A percentile compares a stretch with the other conserved stretches of the same genome.
These are phyloP conservation scores for Odontophorus gujanensis DNA, from an alignment of 2,113 vertebrate genomes.

Conservation along the genomic window DNA sequence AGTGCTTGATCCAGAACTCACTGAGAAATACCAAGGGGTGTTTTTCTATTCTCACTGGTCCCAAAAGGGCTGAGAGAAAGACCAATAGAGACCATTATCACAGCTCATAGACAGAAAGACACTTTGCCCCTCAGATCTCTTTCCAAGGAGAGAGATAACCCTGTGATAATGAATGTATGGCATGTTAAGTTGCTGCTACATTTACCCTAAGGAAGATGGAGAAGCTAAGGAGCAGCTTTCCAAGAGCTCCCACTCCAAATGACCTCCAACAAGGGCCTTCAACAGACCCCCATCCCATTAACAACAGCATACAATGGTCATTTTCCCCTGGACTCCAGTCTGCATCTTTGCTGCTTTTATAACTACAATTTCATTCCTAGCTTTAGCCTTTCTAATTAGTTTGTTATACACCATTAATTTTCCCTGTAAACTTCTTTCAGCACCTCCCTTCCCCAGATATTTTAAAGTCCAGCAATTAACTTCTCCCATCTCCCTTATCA, in stretches of 20 bases:
- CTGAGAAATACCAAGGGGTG: not conserved
- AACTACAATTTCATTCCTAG: not conserved
- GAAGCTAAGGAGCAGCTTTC: not conserved
- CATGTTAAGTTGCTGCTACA: not conserved
- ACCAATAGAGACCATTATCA: not conserved
- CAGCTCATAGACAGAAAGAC: not conserved
- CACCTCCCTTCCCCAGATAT: not conserved
- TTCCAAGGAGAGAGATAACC: not conserved
- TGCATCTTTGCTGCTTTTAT: not conserved
- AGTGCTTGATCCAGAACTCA: not conserved
- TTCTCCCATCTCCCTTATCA: not conserved
- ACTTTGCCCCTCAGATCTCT: not conserved
- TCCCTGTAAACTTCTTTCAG: not conserved
- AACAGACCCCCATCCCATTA: not conserved
- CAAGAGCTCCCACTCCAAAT: fast-evolving
- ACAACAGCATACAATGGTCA: fast-evolving
- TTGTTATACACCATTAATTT: not conserved
- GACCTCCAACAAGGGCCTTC: not conserved
- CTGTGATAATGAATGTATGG: not conserved
- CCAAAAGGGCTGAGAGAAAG: not conserved
- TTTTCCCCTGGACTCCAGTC: not conserved
- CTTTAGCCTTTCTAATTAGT: not conserved
- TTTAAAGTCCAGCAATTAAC: constrained; percentile 21
- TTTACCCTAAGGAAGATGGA: not conserved
- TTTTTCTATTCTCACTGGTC: not conserved